Evolutionary conservation across 1,140 invertebrate genomes (phyloP), one percentile per base, ranked within the genome.

Genomic region (Leptinotarsa undecemlineata): DNA sequence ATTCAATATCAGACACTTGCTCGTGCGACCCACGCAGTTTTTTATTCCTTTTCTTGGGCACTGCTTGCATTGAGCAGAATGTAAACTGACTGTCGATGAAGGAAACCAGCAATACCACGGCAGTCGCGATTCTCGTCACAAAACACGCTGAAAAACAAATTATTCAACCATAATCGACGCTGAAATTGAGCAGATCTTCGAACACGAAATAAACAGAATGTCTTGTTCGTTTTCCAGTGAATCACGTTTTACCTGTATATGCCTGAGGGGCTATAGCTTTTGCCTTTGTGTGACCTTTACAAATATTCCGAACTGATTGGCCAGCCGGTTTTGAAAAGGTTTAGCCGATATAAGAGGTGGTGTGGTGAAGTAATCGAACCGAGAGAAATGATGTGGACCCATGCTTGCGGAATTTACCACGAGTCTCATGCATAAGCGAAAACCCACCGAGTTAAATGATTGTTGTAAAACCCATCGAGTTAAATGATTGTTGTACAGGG

Each of bases 21-120:
- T 87, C 86, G 74, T 86, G 84, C 47, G 83, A 85, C 60, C 79
- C 79, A 23, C 80, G 78, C 63, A 76, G 68, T 73, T 81, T 76
- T 71, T 72, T 79, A 64, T 80, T 80, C 74, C 74, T 77, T 23
- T 76, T 60, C 75, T 77, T 78, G 26, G 77, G 68, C n/a, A 77
- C 71, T 60, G 77, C 79, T 72, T 87, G 85, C 78, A 87, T 84
- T n/a, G 85, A 87, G 77, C 87, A 88, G 72, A 86, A 88, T 15
- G 86, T 84, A 63, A 88, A 85, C 79, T 88, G 87, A 72, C 83
- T 84, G 76, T 88, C 86, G 11, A 88, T 47, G 78, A 88, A 87
- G 42, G 86, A 81, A n/a, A 84, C 81, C 26, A 87, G 73, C 64
- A 87, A 83, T 33, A 85, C 86, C 11, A 84, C 73, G 11, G 82